Evolutionary conservation across 1,140 invertebrate genomes (phyloP).

Genomic region (Drosophila kanapiae): DNA sequence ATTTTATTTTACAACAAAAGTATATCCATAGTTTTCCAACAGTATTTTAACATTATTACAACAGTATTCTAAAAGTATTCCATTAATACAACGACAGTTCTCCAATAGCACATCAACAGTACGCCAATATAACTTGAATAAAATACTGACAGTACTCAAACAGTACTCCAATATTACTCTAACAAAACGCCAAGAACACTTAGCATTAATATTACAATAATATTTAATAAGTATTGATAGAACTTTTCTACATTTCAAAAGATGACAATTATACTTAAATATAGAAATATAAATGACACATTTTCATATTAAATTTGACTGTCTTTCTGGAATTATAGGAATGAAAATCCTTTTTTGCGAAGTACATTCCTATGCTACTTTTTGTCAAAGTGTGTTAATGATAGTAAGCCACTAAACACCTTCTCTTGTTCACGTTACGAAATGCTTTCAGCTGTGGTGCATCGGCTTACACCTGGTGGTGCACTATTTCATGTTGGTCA

Average conservation of each 20-base stretch:
- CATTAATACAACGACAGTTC: not conserved
- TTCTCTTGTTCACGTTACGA: not conserved
- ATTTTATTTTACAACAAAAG: too few relatives aligned
- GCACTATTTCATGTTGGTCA: slow-evolving; percentile 94
- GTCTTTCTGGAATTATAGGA: too few relatives aligned
- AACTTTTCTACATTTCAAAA: not conserved
- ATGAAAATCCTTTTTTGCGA: not conserved
- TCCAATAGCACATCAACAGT: not conserved
- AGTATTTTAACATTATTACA: not conserved
- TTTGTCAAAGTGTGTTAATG: slow-evolving; percentile 1
- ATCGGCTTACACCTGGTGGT: slow-evolving; percentile 91
- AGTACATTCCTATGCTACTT: not conserved
- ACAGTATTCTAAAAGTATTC: not conserved
- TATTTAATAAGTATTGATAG: too few relatives aligned
- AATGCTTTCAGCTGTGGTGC: slow-evolving; percentile 89
- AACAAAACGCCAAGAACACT: not conserved
- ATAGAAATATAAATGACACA: not conserved
- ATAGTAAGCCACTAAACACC: not conserved
- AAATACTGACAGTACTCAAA: too few relatives aligned
- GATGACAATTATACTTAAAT: too few relatives aligned
- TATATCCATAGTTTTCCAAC: not conserved
- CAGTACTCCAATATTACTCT: not conserved
- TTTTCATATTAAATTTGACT: not conserved
- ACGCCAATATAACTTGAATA: too few relatives aligned
- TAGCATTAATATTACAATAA: too few relatives aligned